phyloP scores from a whole-genome alignment of 2,888 invertebrate genomes.

The Synanthedon andrenaeformis region DNA sequence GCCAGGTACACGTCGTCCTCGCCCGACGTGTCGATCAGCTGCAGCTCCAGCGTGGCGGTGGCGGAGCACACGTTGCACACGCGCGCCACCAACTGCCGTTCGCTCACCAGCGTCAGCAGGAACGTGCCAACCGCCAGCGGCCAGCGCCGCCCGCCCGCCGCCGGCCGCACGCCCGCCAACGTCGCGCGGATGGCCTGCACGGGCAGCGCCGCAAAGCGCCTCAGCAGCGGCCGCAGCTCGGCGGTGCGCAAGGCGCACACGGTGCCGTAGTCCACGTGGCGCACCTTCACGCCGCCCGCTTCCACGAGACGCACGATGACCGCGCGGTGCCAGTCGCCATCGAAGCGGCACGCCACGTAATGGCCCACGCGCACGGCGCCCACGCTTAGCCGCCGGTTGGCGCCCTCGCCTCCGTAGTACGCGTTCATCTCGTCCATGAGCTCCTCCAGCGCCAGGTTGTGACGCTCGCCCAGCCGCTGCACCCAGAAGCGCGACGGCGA shows the following conservation, averaged over 20 bases:
- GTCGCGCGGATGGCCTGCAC: conserved; percentile 65
- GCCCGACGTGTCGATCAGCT: conserved; percentile 63
- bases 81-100: conserved; percentile 45
- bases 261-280: conserved; percentile 72
- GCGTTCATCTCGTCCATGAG: conserved; percentile 67
- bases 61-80: conserved; percentile 20
- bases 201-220: conserved; percentile 46
- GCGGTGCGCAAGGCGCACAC: conserved; percentile 35
- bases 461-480: conserved; percentile 36
- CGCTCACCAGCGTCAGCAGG: conserved; percentile 43
- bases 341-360: conserved; percentile 55
- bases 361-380: conserved; percentile 54
- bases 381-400: conserved; percentile 27
- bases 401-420: conserved; percentile 33
- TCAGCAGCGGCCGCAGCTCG: conserved; percentile 40
- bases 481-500: conserved; percentile 72
- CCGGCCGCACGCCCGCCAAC: conserved; percentile 54
- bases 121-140: conserved; percentile 39
- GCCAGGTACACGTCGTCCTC: conserved; percentile 60
- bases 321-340: conserved; percentile 64
- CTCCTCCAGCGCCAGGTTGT: conserved; percentile 43
- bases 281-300: conserved; percentile 56
- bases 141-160: conserved; percentile 51
- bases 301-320: conserved; percentile 52
- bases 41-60: conserved; percentile 34